Conservation (phyloP, 2,113 vertebrate genomes). For the Bos javanicus region DNA sequence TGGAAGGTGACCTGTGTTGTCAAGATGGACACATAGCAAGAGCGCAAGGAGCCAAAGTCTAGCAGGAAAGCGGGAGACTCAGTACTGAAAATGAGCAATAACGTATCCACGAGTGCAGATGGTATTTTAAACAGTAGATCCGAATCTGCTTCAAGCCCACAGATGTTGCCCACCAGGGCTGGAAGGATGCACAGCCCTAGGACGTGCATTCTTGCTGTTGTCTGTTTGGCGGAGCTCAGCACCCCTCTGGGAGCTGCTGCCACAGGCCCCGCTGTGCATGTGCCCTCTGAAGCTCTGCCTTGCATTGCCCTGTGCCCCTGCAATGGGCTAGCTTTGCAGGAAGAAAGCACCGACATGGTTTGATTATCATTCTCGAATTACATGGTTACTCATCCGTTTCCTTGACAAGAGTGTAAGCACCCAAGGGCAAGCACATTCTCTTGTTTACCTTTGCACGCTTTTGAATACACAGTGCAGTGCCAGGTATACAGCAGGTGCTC, state of each 20-base stretch:
- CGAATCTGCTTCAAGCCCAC: background rate
- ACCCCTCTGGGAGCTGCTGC: too few relatives aligned
- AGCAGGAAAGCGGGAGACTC: background rate
- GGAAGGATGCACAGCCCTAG: accelerated
- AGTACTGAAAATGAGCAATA: background rate
- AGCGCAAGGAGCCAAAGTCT: background rate
- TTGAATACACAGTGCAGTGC: background rate
- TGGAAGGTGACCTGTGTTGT: background rate
- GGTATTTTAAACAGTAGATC: background rate
- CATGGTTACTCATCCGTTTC: background rate
- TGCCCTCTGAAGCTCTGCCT: background rate
- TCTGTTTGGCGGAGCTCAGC: background rate
- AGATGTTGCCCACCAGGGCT: background rate
- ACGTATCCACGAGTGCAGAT: background rate
- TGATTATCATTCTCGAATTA: too few relatives aligned
- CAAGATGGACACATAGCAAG: background rate
- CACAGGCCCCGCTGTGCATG: accelerated
- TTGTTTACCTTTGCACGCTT: background rate
- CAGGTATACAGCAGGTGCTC: background rate
- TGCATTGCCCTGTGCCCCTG: accelerated
- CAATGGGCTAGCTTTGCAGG: background rate
- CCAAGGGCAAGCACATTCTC: background rate
- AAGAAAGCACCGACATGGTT: background rate
- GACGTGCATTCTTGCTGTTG: accelerated
- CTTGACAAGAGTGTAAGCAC: background rate